Evolutionary conservation across 2,113 vertebrate genomes (phyloP).

Genomic region (Panthera uncia): DNA sequence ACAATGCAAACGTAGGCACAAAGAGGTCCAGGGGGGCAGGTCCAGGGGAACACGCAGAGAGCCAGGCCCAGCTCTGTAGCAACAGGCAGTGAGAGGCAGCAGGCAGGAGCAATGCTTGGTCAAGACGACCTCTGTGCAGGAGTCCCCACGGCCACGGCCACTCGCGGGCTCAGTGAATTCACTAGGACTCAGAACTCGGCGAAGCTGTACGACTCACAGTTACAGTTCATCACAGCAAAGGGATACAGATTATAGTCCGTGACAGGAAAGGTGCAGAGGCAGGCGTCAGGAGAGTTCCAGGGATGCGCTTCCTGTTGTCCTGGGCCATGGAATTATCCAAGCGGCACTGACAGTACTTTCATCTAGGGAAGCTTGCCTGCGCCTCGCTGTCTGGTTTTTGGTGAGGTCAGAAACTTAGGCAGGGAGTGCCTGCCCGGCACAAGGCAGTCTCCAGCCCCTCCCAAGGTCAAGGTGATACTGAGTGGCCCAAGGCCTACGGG

Average conservation of each 20-base stretch:
- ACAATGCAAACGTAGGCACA: neutral
- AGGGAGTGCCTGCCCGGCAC: fast-evolving
- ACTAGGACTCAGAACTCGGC: neutral
- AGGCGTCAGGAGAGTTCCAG: neutral
- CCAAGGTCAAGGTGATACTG: neutral
- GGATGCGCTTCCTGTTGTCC: neutral
- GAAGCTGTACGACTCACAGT: neutral
- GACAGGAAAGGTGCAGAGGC: fast-evolving
- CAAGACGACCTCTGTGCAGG: neutral
- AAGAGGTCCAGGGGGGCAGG: no score
- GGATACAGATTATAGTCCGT: neutral
- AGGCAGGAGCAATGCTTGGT: neutral
- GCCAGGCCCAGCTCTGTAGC: neutral
- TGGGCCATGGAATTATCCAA: neutral
- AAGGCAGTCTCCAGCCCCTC: neutral
- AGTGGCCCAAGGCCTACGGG: neutral
- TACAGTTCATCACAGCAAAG: neutral
- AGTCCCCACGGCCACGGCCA: no score
- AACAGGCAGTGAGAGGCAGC: neutral
- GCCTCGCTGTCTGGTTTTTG: neutral
- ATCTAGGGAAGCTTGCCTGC: no score
- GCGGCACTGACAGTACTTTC: fast-evolving
- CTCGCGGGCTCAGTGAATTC: neutral
- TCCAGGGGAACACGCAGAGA: neutral
- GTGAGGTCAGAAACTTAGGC: neutral